A percentile compares a stretch with the other conserved stretches of the same genome.
phyloP scores from a whole-genome alignment of 2,797 vertebrate species.

The Paramormyrops hopkinsi region DNA sequence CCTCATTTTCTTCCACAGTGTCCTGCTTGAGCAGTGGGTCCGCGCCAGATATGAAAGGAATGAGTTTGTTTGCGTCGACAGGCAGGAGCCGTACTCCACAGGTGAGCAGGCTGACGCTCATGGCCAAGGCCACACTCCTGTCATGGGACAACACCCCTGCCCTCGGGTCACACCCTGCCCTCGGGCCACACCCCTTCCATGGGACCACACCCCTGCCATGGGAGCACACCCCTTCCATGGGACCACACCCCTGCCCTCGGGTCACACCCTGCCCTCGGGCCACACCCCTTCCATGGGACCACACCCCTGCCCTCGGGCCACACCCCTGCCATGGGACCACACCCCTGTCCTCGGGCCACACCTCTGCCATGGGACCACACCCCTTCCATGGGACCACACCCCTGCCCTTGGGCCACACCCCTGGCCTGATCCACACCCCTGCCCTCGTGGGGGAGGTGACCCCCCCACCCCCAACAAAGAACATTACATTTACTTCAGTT shows the following conservation, averaged over 20 bases:
- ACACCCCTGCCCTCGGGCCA: background rate
- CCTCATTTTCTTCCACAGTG: conserved; percentile 43
- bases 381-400: background rate
- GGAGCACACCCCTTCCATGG: background rate
- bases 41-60: conserved; percentile 75
- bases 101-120: conserved; percentile 48
- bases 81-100: conserved; percentile 79
- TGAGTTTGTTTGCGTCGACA: conserved; percentile 71
- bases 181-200: background rate
- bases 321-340: background rate
- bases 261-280: background rate
- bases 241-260: background rate
- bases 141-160: background rate
- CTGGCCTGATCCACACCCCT: too few species aligned
- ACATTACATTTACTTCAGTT: too few species aligned
- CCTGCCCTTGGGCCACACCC: too few species aligned
- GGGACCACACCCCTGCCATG: background rate
- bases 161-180: background rate
- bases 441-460: background rate
- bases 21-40: conserved; percentile 80
- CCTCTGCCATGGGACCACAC: background rate
- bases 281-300: background rate
- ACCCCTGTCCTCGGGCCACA: background rate
- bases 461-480: background rate
- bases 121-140: background rate